Percentiles rank a stretch among this genome's conserved stretches.
These are phyloP conservation scores for Penaeus monodon DNA, from an alignment of 2,888 invertebrate species.

Conservation along the genomic window DNA sequence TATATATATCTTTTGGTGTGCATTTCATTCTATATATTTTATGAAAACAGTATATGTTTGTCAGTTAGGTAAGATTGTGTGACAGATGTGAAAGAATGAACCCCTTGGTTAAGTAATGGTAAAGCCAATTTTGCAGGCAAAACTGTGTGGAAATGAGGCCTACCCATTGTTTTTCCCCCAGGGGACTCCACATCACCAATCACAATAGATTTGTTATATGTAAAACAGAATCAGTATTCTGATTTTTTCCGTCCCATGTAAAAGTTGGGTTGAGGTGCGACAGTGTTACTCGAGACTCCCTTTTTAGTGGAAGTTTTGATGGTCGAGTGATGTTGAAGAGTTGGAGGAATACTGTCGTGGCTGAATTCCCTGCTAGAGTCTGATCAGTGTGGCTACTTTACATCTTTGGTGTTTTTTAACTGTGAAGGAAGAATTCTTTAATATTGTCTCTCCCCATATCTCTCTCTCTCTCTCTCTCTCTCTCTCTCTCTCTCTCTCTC, in stretches of 20 bases:
- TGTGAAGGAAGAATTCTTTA: conserved; percentile 23
- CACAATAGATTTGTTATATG: conserved; percentile 26
- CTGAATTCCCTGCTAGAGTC: not conserved
- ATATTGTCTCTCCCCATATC: not conserved
- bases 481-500: no score
- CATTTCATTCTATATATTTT: no score
- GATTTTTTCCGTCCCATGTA: conserved; percentile 37
- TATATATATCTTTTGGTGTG: no score
- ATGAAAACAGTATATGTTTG: no score
- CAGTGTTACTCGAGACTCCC: no score
- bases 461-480: not conserved
- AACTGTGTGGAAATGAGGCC: no score
- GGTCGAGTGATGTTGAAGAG: not conserved
- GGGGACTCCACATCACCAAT: conserved; percentile 1
- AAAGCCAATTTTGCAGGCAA: no score
- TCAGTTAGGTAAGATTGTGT: no score
- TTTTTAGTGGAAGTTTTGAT: not conserved
- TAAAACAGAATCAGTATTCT: conserved; percentile 33
- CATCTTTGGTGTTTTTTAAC: conserved; percentile 23
- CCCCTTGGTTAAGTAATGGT: no score
- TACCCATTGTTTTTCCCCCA: no score
- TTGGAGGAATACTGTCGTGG: not conserved
- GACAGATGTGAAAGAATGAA: no score
- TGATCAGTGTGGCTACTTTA: conserved; percentile 26
- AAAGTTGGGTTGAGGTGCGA: not conserved